Evolutionary conservation across 2,797 vertebrate species (phyloP).

Genomic region (Aphelocoma californica): DNA sequence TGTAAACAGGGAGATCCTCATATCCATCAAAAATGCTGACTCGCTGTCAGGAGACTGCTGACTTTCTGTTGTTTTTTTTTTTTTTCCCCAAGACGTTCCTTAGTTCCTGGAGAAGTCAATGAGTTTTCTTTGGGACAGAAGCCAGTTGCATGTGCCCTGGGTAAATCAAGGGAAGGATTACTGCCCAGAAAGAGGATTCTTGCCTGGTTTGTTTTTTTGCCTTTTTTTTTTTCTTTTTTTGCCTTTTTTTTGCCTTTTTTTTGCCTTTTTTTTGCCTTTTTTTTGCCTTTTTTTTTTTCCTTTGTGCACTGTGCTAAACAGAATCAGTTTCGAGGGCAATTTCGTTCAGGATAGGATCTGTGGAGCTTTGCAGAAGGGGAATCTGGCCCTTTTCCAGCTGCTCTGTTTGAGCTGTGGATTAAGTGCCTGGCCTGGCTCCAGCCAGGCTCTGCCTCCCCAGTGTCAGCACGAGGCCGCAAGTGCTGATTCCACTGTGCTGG

Average conservation of each 20-base stretch:
- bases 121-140: neutral
- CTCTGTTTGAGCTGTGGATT: constrained; percentile 30
- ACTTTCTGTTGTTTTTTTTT: neutral
- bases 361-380: constrained; percentile 13
- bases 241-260: neutral
- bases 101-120: neutral
- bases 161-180: neutral
- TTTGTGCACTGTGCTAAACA: neutral
- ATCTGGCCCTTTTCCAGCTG: constrained; percentile 31
- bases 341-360: constrained; percentile 12
- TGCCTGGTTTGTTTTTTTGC: neutral
- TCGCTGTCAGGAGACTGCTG: neutral
- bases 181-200: neutral
- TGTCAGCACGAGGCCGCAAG: neutral
- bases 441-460: neutral
- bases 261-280: neutral
- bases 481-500: neutral
- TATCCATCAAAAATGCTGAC: constrained; percentile 3
- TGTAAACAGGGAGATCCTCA: neutral
- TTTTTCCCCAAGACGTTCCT: neutral
- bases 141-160: neutral
- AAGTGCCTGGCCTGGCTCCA: constrained; percentile 49
- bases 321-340: neutral
- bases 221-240: neutral
- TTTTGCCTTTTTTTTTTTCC: too few relatives aligned